Evolutionary conservation across 2,888 invertebrate genomes (phyloP).

Genomic region (Alloplasta piceator): DNA sequence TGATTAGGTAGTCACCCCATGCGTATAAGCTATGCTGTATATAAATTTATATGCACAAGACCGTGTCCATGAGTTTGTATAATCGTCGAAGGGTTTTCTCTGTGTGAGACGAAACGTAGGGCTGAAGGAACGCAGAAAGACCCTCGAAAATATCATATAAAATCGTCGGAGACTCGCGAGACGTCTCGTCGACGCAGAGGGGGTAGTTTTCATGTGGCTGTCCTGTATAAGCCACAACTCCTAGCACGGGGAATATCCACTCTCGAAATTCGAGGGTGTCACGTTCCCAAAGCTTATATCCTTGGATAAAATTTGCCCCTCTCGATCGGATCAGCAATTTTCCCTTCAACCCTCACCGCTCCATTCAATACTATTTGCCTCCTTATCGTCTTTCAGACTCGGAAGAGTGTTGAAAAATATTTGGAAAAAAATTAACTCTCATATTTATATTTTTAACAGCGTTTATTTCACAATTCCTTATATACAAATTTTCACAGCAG

Average conservation of each 20-base stretch:
- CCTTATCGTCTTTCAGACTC: conserved; percentile 2
- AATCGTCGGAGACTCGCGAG: conserved; percentile 39
- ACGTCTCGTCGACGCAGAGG: conserved; percentile 14
- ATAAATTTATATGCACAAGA: no score
- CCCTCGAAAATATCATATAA: conserved; percentile 56
- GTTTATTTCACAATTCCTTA: neutral
- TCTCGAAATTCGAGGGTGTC: conserved; percentile 12
- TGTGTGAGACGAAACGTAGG: conserved; percentile 20
- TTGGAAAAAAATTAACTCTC: neutral
- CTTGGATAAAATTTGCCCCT: conserved; percentile 5
- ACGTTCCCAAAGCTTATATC: conserved; percentile 5
- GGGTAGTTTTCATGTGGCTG: neutral
- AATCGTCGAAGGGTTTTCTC: conserved; percentile 55
- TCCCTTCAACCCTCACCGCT: conserved; percentile 38
- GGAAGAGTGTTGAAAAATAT: neutral
- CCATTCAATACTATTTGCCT: conserved; percentile 13
- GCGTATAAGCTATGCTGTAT: no score
- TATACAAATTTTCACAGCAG: neutral
- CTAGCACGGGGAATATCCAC: neutral
- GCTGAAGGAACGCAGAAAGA: conserved; percentile 25
- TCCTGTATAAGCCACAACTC: conserved; percentile 18
- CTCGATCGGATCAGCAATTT: conserved; percentile 61
- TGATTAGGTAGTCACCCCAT: no score
- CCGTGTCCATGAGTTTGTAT: conserved; percentile 57
- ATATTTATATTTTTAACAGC: neutral